Evolutionary conservation across 2,113 vertebrate genomes (phyloP).

Genomic region (Connochaetes taurinus): DNA sequence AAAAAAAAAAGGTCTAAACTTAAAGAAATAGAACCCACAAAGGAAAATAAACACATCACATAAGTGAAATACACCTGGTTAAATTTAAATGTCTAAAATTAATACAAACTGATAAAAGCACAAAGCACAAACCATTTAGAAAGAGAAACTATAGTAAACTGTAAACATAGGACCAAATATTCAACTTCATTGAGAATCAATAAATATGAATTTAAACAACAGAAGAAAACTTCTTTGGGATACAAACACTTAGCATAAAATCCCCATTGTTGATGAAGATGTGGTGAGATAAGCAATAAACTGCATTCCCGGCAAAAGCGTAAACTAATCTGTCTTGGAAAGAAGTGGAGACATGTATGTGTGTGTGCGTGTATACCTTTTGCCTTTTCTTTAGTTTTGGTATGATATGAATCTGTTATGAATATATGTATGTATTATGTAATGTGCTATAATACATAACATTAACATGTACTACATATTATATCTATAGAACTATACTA

Average conservation of each 20-base stretch:
- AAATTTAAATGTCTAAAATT: not conserved
- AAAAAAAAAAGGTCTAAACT: not conserved
- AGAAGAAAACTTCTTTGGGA: not conserved
- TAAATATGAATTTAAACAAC: not conserved
- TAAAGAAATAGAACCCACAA: not conserved
- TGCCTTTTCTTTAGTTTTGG: not conserved
- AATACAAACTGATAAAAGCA: not conserved
- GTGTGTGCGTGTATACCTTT: not conserved
- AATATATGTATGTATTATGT: not conserved
- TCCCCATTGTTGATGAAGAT: not conserved
- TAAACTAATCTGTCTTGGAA: not conserved
- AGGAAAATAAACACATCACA: not conserved
- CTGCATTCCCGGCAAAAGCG: not conserved
- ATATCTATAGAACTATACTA: not conserved
- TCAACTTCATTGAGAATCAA: not conserved
- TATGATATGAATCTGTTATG: not conserved
- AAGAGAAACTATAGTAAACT: not conserved
- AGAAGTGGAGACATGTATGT: not conserved
- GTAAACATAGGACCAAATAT: not conserved
- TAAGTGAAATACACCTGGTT: not conserved
- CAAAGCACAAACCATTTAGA: not conserved
- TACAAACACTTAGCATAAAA: not conserved
- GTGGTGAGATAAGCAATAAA: not conserved
- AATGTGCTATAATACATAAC: not conserved
- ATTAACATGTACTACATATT: not conserved